phyloP scores from a whole-genome alignment of 2,888 invertebrate species.

The Chaetogeoica ovagalla region DNA sequence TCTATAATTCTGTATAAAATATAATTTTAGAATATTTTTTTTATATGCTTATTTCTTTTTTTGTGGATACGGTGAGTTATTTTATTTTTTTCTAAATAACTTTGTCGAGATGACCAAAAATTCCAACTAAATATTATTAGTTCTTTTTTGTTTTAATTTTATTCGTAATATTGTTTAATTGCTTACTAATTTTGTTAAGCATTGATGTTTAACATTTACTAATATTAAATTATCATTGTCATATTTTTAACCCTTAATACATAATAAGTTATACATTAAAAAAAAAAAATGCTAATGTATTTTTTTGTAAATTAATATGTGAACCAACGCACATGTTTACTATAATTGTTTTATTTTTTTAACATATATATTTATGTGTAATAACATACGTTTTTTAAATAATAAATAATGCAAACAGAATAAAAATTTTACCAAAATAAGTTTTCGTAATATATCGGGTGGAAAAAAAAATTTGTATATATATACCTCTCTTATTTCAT shows the following conservation, averaged over 20 bases:
- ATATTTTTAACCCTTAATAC: conserved; percentile 15
- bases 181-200: conserved; percentile 9
- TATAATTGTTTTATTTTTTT: conserved; percentile 33
- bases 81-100: not conserved
- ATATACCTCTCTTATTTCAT: too few species aligned
- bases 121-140: not conserved
- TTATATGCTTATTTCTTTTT: not conserved
- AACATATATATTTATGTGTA: conserved; percentile 15
- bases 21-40: not conserved
- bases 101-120: not conserved
- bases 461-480: too few species aligned
- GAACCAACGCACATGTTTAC: conserved; percentile 4
- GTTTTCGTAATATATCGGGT: not conserved
- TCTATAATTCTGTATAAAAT: conserved; percentile 4
- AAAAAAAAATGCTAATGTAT: not conserved
- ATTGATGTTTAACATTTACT: not conserved
- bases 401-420: not conserved
- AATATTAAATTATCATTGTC: not conserved
- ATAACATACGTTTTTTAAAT: not conserved
- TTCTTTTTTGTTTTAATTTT: conserved; percentile 1
- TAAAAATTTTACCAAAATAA: not conserved
- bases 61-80: not conserved
- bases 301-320: conserved; percentile 7
- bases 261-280: not conserved
- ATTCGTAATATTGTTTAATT: not conserved